Conservation (phyloP, 2,113 vertebrate genomes). For the Pelmatolapia mariae region DNA sequence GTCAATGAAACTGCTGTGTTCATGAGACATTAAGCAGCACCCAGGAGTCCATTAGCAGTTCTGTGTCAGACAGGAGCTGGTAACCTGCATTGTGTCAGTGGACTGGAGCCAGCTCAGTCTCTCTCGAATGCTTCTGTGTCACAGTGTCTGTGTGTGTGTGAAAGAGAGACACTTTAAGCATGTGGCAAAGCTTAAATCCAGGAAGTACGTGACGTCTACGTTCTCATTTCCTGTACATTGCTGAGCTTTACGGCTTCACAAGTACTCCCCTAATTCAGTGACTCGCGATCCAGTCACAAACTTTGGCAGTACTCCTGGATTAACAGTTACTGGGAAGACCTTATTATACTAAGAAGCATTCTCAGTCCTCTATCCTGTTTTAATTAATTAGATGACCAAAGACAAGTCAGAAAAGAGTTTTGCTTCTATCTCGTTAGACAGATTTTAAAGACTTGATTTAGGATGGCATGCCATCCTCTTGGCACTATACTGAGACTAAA, state of each 20-base stretch:
- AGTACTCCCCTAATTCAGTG: not conserved
- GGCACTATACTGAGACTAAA: not conserved
- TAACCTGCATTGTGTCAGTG: conserved; percentile 8
- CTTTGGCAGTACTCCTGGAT: not conserved
- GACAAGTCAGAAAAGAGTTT: not conserved
- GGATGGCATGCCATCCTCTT: not conserved
- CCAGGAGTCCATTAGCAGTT: not conserved
- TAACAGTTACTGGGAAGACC: not conserved
- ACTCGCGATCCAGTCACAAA: not conserved
- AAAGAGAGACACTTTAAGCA: not conserved
- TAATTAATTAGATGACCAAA: not conserved
- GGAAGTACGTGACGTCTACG: conserved; percentile 14
- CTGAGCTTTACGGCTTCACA: not conserved
- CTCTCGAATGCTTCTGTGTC: not conserved
- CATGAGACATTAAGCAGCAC: not conserved
- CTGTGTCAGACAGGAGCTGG: not conserved
- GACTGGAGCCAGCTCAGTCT: not conserved
- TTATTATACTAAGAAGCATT: not conserved
- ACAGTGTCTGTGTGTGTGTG: not conserved
- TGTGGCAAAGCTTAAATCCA: conserved; percentile 4
- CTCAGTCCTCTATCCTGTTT: not conserved
- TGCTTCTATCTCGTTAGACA: not conserved
- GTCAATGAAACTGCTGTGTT: not conserved
- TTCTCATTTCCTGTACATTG: not conserved
- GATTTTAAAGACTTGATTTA: not conserved